Conservation (phyloP, 1,140 invertebrate species). For the Nixonia krombeini region DNA sequence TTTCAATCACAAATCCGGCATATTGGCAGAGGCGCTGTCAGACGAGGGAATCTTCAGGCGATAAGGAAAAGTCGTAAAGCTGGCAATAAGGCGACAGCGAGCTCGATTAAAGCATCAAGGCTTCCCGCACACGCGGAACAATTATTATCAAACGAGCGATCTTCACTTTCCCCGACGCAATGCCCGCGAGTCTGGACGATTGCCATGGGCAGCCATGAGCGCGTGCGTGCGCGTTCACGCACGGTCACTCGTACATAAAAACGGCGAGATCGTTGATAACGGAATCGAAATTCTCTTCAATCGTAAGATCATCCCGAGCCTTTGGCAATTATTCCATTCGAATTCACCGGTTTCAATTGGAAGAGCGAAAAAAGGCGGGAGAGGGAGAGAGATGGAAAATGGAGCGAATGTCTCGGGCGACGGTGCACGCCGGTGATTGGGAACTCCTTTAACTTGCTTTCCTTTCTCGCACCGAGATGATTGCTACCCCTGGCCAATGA, state of each 20-base stretch:
- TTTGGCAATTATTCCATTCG: conserved; percentile 13
- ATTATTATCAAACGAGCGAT: conserved; percentile 31
- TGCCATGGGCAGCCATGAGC: neutral
- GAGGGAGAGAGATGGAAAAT: conserved; percentile 19
- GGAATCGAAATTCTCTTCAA: conserved; percentile 42
- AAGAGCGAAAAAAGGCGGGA: conserved; percentile 17
- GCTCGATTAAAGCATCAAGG: conserved; percentile 25
- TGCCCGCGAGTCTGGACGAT: conserved; percentile 1
- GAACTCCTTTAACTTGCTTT: conserved; percentile 42
- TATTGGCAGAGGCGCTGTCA: conserved; percentile 2
- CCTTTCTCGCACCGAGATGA: conserved; percentile 46
- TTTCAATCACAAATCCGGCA: conserved; percentile 1
- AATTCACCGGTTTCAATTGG: conserved; percentile 18
- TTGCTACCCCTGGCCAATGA: conserved; percentile 45
- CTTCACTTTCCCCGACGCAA: conserved; percentile 31
- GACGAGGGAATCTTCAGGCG: conserved; percentile 5
- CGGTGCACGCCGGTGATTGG: conserved; percentile 35
- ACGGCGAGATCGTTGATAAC: conserved; percentile 29
- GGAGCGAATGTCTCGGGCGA: conserved; percentile 9
- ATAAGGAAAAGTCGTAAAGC: conserved; percentile 16
- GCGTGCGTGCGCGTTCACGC: conserved; percentile 7
- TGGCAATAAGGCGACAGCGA: conserved; percentile 17
- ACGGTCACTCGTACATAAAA: conserved; percentile 13
- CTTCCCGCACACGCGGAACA: conserved; percentile 27
- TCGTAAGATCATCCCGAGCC: conserved; percentile 34